These are phyloP conservation scores for Avahi laniger DNA, from an alignment of 2,797 vertebrate genomes.

Conservation along the genomic window DNA sequence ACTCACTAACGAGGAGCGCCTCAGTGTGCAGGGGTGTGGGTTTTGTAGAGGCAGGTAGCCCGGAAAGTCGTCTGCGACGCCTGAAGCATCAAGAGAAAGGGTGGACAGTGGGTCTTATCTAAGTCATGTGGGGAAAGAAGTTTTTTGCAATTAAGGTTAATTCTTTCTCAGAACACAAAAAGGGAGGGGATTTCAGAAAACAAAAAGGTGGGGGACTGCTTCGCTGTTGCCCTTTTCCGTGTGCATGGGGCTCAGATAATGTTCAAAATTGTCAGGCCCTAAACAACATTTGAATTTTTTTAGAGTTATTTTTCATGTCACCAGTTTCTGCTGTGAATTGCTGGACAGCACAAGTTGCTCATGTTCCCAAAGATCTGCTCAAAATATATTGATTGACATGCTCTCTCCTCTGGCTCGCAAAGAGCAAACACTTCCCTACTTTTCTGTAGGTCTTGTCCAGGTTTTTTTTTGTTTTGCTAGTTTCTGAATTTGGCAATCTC, in stretches of 20 bases:
- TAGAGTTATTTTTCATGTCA: background rate
- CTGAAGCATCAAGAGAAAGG: background rate
- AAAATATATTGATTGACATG: too few species aligned
- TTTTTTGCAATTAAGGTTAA: background rate
- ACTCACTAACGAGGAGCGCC: fast-evolving
- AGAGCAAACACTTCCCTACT: background rate
- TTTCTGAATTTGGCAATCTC: background rate
- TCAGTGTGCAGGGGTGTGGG: background rate
- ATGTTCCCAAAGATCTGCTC: background rate
- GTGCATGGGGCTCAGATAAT: background rate
- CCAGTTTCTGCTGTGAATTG: background rate
- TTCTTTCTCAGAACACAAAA: background rate
- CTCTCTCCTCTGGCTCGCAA: background rate
- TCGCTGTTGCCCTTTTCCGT: background rate
- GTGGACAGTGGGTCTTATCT: background rate
- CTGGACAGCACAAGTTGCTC: background rate
- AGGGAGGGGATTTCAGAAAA: background rate
- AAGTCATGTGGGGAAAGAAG: background rate
- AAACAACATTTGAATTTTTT: background rate
- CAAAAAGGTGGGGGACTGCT: background rate
- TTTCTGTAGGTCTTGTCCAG: background rate
- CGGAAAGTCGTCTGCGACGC: too few species aligned
- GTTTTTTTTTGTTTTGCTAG: background rate
- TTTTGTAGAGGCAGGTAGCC: background rate
- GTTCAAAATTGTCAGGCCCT: background rate